These are phyloP conservation scores for Benitochromis conjunctus DNA, from an alignment of 2,113 vertebrate genomes.

Conservation along the genomic window DNA sequence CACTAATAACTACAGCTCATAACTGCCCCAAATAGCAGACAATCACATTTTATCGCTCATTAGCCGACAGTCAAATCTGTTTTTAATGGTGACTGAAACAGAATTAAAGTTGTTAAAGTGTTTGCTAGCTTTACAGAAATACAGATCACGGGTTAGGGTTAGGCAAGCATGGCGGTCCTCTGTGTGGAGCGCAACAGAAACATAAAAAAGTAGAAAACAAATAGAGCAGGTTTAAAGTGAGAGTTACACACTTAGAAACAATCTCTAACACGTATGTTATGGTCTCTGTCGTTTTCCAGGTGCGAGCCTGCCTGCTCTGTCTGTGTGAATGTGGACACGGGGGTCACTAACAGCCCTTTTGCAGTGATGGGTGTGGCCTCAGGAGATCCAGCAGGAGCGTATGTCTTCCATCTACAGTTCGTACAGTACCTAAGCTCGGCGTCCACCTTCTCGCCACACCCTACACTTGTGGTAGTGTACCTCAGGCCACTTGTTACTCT, in stretches of 20 bases:
- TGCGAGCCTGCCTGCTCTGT: background rate
- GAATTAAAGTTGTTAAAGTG: background rate
- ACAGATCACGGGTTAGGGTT: too few species aligned
- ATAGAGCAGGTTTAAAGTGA: background rate
- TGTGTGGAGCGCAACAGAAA: background rate
- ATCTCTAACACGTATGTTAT: background rate
- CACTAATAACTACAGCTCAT: background rate
- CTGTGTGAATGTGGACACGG: background rate
- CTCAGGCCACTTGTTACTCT: background rate
- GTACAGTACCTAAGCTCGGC: background rate
- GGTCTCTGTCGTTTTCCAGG: background rate
- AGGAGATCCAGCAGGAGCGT: background rate
- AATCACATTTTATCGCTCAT: background rate
- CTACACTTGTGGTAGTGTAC: background rate
- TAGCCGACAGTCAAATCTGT: background rate
- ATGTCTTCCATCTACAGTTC: background rate
- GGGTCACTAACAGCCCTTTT: background rate
- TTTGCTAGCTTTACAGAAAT: background rate
- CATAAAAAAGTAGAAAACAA: background rate
- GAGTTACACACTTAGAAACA: background rate
- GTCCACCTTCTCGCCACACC: background rate
- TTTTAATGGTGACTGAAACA: background rate
- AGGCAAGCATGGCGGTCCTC: too few species aligned
- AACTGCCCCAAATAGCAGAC: background rate
- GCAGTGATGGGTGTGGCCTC: background rate